Conservation (phyloP, 1,140 invertebrate species). For the Dinoponera quadriceps region DNA sequence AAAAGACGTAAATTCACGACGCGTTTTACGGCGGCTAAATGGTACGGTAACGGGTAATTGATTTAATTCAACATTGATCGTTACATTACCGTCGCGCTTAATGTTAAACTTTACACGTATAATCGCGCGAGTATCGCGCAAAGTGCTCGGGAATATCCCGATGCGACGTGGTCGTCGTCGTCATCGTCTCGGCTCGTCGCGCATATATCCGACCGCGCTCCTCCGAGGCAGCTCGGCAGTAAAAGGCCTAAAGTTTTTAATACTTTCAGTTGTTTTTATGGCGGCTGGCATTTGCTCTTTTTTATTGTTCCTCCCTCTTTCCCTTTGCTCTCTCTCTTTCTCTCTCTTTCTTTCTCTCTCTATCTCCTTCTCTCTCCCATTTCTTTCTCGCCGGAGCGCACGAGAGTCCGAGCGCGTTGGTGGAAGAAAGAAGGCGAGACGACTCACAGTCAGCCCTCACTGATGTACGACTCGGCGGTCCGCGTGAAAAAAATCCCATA, state of each 20-base stretch:
- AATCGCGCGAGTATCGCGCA: constrained; percentile 19
- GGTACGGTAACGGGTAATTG: background rate
- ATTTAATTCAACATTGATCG: constrained; percentile 22
- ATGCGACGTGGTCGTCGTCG: background rate
- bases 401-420: constrained; percentile 1
- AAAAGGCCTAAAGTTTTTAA: constrained; percentile 84
- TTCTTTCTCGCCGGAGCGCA: constrained; percentile 57
- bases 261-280: constrained; percentile 86
- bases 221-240: constrained; percentile 71
- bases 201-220: constrained; percentile 49
- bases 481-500: constrained; percentile 86
- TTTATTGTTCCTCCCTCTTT: constrained; percentile 73
- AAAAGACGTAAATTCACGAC: background rate
- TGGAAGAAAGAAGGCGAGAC: constrained; percentile 55
- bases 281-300: constrained; percentile 80
- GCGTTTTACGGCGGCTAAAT: background rate
- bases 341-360: constrained; percentile 31
- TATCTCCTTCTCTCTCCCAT: constrained; percentile 45
- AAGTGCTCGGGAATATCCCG: constrained; percentile 9
- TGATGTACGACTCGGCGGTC: constrained; percentile 84
- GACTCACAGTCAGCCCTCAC: constrained; percentile 77
- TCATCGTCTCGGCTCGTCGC: constrained; percentile 16
- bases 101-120: constrained; percentile 15
- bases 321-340: constrained; percentile 20
- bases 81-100: constrained; percentile 27